phyloP scores from a whole-genome alignment of 2,888 invertebrate genomes.

The Steinernema carpocapsae region DNA sequence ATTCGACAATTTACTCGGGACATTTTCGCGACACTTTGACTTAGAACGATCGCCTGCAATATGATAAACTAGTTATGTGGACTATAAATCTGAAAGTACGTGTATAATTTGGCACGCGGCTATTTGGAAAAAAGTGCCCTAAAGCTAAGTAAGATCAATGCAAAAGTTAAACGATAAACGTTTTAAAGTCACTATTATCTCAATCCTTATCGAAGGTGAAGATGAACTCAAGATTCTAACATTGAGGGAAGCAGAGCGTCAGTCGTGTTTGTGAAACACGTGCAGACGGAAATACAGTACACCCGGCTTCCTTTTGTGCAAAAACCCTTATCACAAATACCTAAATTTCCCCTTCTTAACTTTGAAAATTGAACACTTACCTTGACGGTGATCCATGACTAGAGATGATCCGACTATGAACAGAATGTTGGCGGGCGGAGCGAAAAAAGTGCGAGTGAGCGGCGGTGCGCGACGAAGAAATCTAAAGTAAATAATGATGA shows the following conservation, averaged over 20 bases:
- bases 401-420: constrained; percentile 43
- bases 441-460: constrained; percentile 14
- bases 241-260: no score
- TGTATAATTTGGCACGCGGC: no score
- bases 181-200: no score
- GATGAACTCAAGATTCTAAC: no score
- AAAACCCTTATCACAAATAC: no score
- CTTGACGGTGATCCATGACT: constrained; percentile 43
- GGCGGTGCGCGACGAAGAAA: constrained; percentile 31
- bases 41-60: constrained; percentile 23
- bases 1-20: neutral
- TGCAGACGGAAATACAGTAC: neutral
- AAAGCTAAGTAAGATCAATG: no score
- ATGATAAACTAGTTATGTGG: neutral
- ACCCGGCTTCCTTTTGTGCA: neutral
- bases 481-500: constrained; percentile 11
- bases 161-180: no score
- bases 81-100: no score
- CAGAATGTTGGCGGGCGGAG: constrained; percentile 40
- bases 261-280: no score
- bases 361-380: neutral
- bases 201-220: no score
- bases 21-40: constrained; percentile 21
- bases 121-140: no score
- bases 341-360: no score